Percentiles rank a stretch among this genome's conserved stretches.
Evolutionary conservation across 2,113 vertebrate species (phyloP).

Genomic region (Anolis sagrei): DNA sequence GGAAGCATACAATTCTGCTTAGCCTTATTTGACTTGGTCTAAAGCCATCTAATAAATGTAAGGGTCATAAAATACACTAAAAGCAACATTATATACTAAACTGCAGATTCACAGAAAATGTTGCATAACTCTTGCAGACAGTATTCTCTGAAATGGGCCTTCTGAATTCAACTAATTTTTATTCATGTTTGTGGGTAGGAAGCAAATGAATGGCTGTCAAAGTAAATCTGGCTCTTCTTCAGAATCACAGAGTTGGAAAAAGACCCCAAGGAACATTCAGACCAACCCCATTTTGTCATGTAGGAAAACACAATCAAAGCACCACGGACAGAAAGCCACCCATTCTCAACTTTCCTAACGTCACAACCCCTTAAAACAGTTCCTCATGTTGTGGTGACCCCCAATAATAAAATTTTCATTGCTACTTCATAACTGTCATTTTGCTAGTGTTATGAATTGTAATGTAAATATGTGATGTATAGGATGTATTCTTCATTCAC

Average conservation of each 20-base stretch:
- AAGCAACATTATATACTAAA: background rate
- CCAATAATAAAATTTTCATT: too few species aligned
- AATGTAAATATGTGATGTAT: too few species aligned
- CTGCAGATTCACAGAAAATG: background rate
- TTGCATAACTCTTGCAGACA: background rate
- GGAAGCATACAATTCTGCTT: background rate
- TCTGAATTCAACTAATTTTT: background rate
- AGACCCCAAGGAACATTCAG: too few species aligned
- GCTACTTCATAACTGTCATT: too few species aligned
- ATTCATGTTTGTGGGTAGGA: background rate
- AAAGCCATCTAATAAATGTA: background rate
- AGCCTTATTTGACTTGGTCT: background rate
- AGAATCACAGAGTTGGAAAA: background rate
- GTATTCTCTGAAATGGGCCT: background rate
- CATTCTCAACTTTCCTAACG: too few species aligned
- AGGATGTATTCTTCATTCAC: too few species aligned
- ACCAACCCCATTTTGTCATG: too few species aligned
- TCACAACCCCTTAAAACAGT: too few species aligned
- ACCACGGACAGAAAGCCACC: too few species aligned
- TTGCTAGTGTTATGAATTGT: too few species aligned
- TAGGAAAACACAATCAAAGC: too few species aligned
- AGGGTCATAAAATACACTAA: background rate
- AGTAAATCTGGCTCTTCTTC: background rate
- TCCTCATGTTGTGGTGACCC: too few species aligned
- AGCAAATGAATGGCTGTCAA: background rate